Percentiles rank a stretch among this genome's conserved stretches.
These are phyloP conservation scores for Gadopsis bispinosus DNA, from an alignment of 2,797 vertebrate genomes.

Conservation along the genomic window DNA sequence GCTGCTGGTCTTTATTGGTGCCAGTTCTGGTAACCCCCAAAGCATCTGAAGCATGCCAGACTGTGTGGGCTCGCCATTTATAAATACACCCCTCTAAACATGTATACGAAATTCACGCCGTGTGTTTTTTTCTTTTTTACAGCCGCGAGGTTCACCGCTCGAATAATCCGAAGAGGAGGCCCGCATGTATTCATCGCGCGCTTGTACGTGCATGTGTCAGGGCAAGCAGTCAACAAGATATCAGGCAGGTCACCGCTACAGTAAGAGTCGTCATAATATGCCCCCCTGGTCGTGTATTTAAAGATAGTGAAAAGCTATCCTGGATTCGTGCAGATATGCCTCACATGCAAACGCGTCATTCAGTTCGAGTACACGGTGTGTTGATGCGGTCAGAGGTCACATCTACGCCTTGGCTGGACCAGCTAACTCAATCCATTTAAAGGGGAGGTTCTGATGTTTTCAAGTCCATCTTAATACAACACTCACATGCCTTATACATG, in stretches of 20 bases:
- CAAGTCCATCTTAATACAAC: neutral
- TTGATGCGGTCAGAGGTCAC: conserved; percentile 34
- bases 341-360: conserved; percentile 30
- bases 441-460: neutral
- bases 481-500: neutral
- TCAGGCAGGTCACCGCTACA: conserved; percentile 29
- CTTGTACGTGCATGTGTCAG: conserved; percentile 32
- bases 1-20: conserved; percentile 69
- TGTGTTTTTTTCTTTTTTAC: conserved; percentile 53
- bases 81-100: conserved; percentile 81
- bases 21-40: conserved; percentile 78
- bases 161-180: conserved; percentile 22
- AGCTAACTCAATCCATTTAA: conserved; percentile 44
- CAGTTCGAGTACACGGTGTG: neutral
- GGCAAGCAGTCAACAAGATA: conserved; percentile 52
- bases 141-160: conserved; percentile 24
- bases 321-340: conserved; percentile 40
- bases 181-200: conserved; percentile 37
- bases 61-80: conserved; percentile 79
- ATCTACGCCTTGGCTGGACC: conserved; percentile 28
- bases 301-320: conserved; percentile 36
- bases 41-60: conserved; percentile 75
- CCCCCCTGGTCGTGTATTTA: conserved; percentile 45
- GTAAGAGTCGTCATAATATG: conserved; percentile 17
- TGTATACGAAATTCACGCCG: conserved; percentile 63